Conservation (phyloP, 2,888 invertebrate genomes). For the Orchestes rusci region DNA sequence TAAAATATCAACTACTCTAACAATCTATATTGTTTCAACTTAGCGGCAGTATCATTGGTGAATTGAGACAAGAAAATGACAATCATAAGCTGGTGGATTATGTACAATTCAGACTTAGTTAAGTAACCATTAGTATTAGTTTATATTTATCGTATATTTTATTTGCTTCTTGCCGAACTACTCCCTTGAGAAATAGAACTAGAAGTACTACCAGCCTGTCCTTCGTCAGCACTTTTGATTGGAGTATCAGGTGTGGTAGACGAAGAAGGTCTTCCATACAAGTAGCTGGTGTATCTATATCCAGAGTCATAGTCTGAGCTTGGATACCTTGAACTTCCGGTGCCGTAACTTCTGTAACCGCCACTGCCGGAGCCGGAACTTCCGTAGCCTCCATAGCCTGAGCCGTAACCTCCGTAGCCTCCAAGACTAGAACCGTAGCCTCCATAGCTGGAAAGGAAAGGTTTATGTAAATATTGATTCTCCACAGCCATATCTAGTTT, state of each 20-base stretch:
- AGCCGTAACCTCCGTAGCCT: conserved; percentile 3
- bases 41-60: too few relatives aligned
- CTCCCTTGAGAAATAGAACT: conserved; percentile 1
- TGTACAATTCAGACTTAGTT: too few relatives aligned
- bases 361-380: conserved; percentile 6
- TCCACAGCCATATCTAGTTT: too few relatives aligned
- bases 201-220: conserved; percentile 40
- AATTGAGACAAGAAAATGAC: too few relatives aligned
- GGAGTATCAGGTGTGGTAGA: conserved; percentile 39
- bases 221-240: conserved; percentile 32
- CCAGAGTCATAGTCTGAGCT: conserved; percentile 32
- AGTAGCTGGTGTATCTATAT: conserved; percentile 46
- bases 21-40: too few relatives aligned
- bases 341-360: neutral
- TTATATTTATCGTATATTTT: neutral
- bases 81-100: too few relatives aligned
- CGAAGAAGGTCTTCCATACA: conserved; percentile 49
- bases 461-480: neutral
- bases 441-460: conserved; percentile 1
- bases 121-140: too few relatives aligned
- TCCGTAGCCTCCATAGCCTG: conserved; percentile 6
- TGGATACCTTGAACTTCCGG: conserved; percentile 14
- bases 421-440: conserved; percentile 1
- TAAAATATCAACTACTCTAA: too few relatives aligned
- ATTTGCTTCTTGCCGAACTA: conserved; percentile 4